Percentiles rank a stretch among this genome's conserved stretches.
These are phyloP conservation scores for Perdita meconis DNA, from an alignment of 2,888 invertebrate species.

Conservation along the genomic window DNA sequence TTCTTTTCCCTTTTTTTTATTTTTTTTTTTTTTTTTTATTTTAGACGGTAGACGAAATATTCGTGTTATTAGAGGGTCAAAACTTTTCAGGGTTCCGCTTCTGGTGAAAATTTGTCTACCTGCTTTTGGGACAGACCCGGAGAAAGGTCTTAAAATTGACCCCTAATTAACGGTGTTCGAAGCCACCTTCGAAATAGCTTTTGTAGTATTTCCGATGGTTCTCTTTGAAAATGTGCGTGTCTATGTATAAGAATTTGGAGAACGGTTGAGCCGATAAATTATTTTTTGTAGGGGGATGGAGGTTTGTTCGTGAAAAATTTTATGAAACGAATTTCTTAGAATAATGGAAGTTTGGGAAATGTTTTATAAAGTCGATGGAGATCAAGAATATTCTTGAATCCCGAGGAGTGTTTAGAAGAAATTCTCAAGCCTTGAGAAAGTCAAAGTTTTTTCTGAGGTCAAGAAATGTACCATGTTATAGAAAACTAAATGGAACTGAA, in stretches of 20 bases:
- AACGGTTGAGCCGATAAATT: no score
- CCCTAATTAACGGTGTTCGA: no score
- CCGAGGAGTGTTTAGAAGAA: slow-evolving; percentile 9
- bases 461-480: not conserved
- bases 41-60: not conserved
- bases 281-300: not conserved
- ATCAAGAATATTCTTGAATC: not conserved
- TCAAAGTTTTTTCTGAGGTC: not conserved
- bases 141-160: no score
- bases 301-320: not conserved
- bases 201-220: no score
- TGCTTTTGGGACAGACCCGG: not conserved
- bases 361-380: not conserved
- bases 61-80: not conserved
- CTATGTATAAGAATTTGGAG: no score
- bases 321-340: not conserved
- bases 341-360: not conserved
- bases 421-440: not conserved
- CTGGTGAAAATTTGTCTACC: not conserved
- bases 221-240: no score
- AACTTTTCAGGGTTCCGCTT: not conserved
- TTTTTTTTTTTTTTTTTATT: not conserved
- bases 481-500: not conserved
- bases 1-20: not conserved
- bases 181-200: no score